Base-by-base conservation (phyloP, 2,113 vertebrate species). In the Leucosticte australis region DNA sequence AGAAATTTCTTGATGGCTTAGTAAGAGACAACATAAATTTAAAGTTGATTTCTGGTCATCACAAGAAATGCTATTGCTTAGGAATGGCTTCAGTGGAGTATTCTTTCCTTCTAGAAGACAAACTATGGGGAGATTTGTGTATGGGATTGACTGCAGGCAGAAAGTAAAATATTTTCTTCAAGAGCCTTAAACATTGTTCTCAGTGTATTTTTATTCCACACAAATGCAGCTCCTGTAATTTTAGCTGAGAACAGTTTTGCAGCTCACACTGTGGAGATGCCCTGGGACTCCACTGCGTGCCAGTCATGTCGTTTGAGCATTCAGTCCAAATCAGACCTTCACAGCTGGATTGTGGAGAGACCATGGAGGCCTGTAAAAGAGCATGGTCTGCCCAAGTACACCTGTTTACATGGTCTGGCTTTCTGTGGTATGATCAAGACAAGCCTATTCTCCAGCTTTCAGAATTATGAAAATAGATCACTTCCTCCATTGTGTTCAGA, bases 1-100 rank as follows among this genome's bases (percentile, higher is more conserved):
- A 92, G 67, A 96, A 96, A 86, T 93, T 94, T 97, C 88, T 97
- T 95, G 97, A 92, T 93, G 90, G 78, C 63, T 92, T 89, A 47
- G 7, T 79, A 78, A 91, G 55, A 78, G 41, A 49, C 62, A 74
- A 3, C 5, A 30, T 93, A 94, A 16, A 31, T 90, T 89, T 69
- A 77, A 93, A 87, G 87, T 79, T 97, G 78, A 73, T 75, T 81
- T 94, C 73, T 55, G 65, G 79, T 84, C 53, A 81, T 86, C 47
- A 52, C 39, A 92, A 89, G 64, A 92, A 86, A 81, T 24, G 23
- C 50, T 84, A 42, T 90, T 74, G 37, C 50, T 81, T 85, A 78
- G 89, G 74, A 90, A 81, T 24, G 37, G 49, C 76, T 92, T 92
- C 65, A 49, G 31, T 50, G 46, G 69, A 83, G 83, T 84, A 53